These are phyloP conservation scores for Hoplias malabaricus DNA, from an alignment of 2,113 vertebrate species.

Conservation along the genomic window DNA sequence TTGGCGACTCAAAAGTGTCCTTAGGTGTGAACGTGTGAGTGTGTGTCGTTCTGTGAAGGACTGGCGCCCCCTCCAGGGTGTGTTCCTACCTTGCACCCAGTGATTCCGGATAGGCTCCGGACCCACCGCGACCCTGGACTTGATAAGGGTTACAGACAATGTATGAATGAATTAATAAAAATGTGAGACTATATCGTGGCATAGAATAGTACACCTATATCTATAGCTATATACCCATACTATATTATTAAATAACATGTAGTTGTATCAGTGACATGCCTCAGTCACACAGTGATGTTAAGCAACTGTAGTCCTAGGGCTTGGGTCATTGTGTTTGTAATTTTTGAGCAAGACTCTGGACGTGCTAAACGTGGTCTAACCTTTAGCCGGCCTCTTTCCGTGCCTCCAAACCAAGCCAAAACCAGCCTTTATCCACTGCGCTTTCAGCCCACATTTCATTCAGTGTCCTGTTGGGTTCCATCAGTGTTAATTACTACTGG, in stretches of 20 bases:
- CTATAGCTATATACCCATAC: too few species aligned
- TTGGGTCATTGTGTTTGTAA: neutral
- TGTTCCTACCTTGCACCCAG: too few species aligned
- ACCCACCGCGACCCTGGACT: too few species aligned
- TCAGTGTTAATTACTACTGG: neutral
- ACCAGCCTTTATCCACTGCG: too few species aligned
- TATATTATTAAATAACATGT: too few species aligned
- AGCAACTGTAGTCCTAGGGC: neutral
- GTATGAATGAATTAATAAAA: neutral
- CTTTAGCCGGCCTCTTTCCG: neutral
- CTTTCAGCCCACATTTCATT: neutral
- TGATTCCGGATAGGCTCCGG: too few species aligned
- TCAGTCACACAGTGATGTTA: constrained; percentile 2
- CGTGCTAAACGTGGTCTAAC: neutral
- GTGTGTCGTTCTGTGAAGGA: too few species aligned
- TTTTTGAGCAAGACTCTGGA: neutral
- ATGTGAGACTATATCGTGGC: neutral
- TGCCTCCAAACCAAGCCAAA: too few species aligned
- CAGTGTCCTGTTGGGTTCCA: neutral
- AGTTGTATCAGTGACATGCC: neutral
- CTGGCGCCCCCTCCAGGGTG: too few species aligned
- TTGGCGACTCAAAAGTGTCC: too few species aligned
- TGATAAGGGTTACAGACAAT: too few species aligned
- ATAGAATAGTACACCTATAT: neutral
- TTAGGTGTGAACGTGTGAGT: too few species aligned